Evolutionary conservation across 2,797 vertebrate genomes (phyloP).

Genomic region (Anas bahamensis): DNA sequence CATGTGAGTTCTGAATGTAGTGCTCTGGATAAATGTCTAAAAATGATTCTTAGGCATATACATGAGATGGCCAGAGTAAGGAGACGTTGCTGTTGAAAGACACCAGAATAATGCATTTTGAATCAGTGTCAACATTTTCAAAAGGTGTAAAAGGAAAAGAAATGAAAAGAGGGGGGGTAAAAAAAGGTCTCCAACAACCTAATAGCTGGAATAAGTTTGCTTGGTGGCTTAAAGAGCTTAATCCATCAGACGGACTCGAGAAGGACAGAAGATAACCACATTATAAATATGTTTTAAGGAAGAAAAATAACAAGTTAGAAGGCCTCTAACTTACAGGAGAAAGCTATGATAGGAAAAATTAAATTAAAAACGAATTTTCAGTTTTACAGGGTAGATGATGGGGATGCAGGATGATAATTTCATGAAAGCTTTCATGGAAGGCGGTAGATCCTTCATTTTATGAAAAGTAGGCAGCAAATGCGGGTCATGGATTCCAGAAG

Average conservation of each 20-base stretch:
- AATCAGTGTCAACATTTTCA: background rate
- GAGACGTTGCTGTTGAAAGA: background rate
- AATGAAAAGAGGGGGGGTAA: too few species aligned
- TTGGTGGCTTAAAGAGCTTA: background rate
- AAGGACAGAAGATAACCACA: slow-evolving; percentile 25
- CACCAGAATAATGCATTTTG: background rate
- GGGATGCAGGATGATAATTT: background rate
- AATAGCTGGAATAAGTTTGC: background rate
- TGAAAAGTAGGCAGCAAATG: background rate
- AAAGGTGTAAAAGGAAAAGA: background rate
- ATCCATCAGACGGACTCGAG: background rate
- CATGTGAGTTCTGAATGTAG: background rate
- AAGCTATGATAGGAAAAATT: slow-evolving; percentile 36
- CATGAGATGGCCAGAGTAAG: background rate
- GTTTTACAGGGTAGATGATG: background rate
- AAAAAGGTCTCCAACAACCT: background rate
- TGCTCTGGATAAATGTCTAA: background rate
- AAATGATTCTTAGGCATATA: background rate
- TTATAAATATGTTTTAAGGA: slow-evolving; percentile 5
- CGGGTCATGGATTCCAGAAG: background rate
- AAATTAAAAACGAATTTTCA: slow-evolving; percentile 42
- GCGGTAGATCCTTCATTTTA: background rate
- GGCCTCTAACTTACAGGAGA: background rate
- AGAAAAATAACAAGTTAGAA: slow-evolving; percentile 5
- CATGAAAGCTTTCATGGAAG: background rate